Percentiles rank a stretch among this genome's conserved stretches.
phyloP scores from a whole-genome alignment of 2,113 vertebrate species.

The Hippotragus niger region DNA sequence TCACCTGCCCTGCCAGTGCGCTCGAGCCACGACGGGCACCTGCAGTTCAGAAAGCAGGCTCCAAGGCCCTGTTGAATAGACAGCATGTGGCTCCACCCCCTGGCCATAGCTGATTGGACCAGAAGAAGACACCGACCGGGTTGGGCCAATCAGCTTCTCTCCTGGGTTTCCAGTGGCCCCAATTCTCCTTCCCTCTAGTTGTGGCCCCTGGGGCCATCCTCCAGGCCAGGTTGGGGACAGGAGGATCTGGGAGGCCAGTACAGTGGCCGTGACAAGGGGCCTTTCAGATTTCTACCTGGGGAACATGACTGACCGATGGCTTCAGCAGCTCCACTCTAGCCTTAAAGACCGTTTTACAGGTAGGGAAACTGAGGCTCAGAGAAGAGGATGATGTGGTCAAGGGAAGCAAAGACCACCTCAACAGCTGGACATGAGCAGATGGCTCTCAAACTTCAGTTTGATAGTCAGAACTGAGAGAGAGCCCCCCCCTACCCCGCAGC shows the following conservation, averaged over 20 bases:
- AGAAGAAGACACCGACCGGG: neutral
- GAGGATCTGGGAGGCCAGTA: neutral
- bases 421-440: neutral
- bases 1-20: too few relatives aligned
- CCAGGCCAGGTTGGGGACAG: neutral
- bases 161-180: neutral
- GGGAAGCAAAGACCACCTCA: neutral
- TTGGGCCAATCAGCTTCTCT: neutral
- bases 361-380: neutral
- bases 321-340: neutral
- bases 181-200: neutral
- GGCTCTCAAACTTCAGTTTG: neutral
- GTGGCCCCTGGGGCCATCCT: accelerated
- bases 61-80: neutral
- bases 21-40: neutral
- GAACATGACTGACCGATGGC: neutral
- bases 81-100: neutral
- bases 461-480: neutral
- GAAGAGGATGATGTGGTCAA: neutral
- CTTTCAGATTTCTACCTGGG: neutral
- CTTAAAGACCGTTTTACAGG: neutral
- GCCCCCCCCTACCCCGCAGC: too few relatives aligned
- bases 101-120: neutral
- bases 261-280: neutral
- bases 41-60: neutral